These are phyloP conservation scores for Dysdera silvatica DNA, from an alignment of 1,140 invertebrate genomes.

Conservation along the genomic window DNA sequence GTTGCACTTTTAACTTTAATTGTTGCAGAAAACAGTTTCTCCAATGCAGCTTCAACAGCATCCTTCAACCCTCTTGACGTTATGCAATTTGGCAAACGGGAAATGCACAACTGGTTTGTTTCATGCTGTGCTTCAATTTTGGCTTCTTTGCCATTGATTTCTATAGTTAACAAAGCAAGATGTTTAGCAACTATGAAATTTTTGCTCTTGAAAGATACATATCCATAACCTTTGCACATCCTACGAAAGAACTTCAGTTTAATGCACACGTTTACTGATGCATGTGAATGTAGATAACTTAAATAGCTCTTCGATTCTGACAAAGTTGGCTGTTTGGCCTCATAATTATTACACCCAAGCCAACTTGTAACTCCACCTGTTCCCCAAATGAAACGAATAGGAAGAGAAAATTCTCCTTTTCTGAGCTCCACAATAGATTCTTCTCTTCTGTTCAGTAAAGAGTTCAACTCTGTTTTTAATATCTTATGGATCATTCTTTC, in stretches of 20 bases:
- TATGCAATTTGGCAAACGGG: background rate
- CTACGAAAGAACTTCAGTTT: conserved; percentile 2
- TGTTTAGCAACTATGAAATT: background rate
- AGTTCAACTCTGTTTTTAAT: background rate
- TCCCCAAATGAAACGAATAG: background rate
- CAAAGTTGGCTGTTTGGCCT: too few species aligned
- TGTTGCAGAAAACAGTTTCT: background rate
- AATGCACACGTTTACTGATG: background rate
- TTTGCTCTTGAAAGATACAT: background rate
- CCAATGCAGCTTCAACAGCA: too few species aligned
- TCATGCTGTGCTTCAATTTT: background rate
- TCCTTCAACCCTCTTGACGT: background rate
- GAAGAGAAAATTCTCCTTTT: background rate
- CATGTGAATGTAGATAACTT: too few species aligned
- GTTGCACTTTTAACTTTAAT: background rate
- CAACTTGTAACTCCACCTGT: background rate
- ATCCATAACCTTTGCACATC: background rate
- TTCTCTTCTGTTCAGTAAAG: background rate
- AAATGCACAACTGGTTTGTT: conserved; percentile 1
- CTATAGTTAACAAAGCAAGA: background rate
- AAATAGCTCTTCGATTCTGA: too few species aligned
- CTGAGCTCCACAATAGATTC: background rate
- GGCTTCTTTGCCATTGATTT: background rate
- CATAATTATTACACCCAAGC: background rate
- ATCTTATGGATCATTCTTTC: conserved; percentile 1